Base-by-base conservation (phyloP, 2,888 invertebrate species). In the Mesopsocus fuscifrons region DNA sequence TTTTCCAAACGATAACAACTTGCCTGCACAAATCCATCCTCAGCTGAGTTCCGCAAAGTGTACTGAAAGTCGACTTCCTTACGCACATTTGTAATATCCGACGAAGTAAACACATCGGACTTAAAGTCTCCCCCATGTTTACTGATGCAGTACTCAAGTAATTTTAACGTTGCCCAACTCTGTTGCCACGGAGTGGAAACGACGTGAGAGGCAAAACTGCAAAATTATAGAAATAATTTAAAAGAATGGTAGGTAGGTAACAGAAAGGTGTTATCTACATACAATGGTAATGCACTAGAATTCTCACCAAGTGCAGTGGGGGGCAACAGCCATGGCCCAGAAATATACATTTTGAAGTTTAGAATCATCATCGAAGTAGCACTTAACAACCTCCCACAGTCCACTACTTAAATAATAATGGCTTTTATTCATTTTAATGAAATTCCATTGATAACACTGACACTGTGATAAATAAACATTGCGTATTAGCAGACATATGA, bases 151-250 rank as follows among this genome's bases (percentile, higher is more conserved):
- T 17, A 13, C 18, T 20, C 38, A 13, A 38, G 20, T 13, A 38
- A 13, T 3, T 38, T n/a, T 21, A 38, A 20, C 8, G 38, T 38
- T 18, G 21, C 20, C 38, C 38, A 38, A 11, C 38, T 38, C 21
- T 38, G 38, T 21, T 38, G 38, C 38, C 38, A 38, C 4, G 38
- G 38, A 11, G 38, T 38, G 3, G 38, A 18, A 16, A 38, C 38
- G 20, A 38, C 21, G n/a, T 38, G 38, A 17, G 38, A 38, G 20
- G 20, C 17, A 38, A 38, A 38, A 11, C 38, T 38, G 11, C 4
- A 38, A 16, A 20, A 20, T 38, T 20, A 38, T 17, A 18, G 20
- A 5, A 20, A 18, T 16, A 9, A 38, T 18, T 17, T 38, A 17
- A 18, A 9, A 16, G 6, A 4, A 16, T 33, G 15, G 9, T 33